phyloP scores from a whole-genome alignment of 2,888 invertebrate species.

The Junonia oenone region DNA sequence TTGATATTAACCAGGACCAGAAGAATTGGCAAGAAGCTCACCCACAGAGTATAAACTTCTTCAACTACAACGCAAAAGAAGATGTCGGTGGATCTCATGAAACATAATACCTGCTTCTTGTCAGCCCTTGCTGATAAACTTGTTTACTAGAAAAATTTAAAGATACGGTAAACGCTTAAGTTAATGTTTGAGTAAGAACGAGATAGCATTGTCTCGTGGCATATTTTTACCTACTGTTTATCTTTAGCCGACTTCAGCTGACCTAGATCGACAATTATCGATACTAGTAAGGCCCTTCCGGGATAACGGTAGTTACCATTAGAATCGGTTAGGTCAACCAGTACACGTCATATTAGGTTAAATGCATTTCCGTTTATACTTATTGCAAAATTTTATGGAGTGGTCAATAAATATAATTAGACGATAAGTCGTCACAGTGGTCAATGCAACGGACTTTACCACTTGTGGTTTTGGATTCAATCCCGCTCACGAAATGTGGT shows the following conservation, averaged over 20 bases:
- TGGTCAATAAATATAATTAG: too few relatives aligned
- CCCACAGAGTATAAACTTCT: too few relatives aligned
- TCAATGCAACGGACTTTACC: too few relatives aligned
- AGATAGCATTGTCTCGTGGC: constrained; percentile 29
- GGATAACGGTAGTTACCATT: constrained; percentile 11
- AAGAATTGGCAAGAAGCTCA: too few relatives aligned
- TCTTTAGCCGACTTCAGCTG: constrained; percentile 13
- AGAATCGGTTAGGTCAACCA: constrained; percentile 23
- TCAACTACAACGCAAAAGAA: not conserved
- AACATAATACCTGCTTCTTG: not conserved
- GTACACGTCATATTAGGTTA: constrained; percentile 4
- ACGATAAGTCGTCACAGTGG: too few relatives aligned
- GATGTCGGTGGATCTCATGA: not conserved
- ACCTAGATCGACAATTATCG: constrained; percentile 24
- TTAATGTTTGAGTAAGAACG: constrained; percentile 29
- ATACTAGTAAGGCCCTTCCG: constrained; percentile 23
- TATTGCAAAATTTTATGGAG: not conserved
- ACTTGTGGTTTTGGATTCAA: too few relatives aligned
- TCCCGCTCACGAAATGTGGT: too few relatives aligned
- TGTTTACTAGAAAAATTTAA: constrained; percentile 11
- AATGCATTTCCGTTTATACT: not conserved
- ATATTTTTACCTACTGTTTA: constrained; percentile 13
- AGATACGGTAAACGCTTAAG: constrained; percentile 21
- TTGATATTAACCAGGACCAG: too few relatives aligned
- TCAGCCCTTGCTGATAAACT: constrained; percentile 1